Percentiles rank a stretch among this genome's conserved stretches.
These are phyloP conservation scores for Leptopilina myrica DNA, from an alignment of 2,888 invertebrate species.

Conservation along the genomic window DNA sequence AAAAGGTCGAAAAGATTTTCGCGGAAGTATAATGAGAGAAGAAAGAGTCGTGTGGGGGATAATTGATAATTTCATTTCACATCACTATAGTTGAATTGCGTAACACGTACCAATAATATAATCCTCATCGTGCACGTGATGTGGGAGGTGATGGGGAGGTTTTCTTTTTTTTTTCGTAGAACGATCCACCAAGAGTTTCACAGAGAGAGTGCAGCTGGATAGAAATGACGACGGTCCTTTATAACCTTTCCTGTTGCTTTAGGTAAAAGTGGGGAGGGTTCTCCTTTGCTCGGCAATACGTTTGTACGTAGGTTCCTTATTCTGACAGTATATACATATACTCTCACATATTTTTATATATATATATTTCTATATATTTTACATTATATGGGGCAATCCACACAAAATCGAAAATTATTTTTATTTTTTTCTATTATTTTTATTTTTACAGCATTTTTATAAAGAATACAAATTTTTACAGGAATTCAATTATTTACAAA, in stretches of 20 bases:
- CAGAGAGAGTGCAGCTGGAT: conserved; percentile 75
- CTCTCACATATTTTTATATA: neutral
- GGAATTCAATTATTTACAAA: too few relatives aligned
- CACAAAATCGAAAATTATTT: too few relatives aligned
- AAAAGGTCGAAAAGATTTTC: neutral
- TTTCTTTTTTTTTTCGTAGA: conserved; percentile 57
- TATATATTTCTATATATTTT: neutral
- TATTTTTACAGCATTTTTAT: too few relatives aligned
- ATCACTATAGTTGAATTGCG: conserved; percentile 41
- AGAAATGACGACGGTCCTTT: conserved; percentile 73
- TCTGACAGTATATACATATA: neutral
- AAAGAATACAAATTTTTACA: too few relatives aligned
- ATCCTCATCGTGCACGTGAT: conserved; percentile 71
- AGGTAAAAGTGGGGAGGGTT: conserved; percentile 70
- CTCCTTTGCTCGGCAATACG: conserved; percentile 50
- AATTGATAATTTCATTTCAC: conserved; percentile 35
- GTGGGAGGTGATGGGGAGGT: conserved; percentile 49
- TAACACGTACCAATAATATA: conserved; percentile 71
- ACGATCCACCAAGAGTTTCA: conserved; percentile 74
- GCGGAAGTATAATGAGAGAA: neutral
- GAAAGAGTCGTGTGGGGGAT: neutral
- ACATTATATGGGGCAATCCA: too few relatives aligned
- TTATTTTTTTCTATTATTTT: too few relatives aligned
- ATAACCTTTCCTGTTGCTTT: conserved; percentile 73
- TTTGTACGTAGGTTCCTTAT: conserved; percentile 27